Evolutionary conservation across 2,797 vertebrate genomes (phyloP).

Genomic region (Chiloscyllium punctatum): DNA sequence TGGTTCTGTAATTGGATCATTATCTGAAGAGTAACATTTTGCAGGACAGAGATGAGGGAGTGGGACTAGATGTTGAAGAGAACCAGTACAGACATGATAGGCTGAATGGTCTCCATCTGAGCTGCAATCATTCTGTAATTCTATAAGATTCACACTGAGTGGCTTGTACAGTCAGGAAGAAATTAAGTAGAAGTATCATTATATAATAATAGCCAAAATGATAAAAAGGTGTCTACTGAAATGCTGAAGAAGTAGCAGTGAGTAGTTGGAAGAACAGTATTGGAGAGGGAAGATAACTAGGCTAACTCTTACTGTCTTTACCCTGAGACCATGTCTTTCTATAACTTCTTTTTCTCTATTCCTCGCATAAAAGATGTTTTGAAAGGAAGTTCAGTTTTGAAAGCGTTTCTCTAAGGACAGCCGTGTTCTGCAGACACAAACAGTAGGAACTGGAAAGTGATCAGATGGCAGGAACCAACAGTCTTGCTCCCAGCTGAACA

Average conservation of each 20-base stretch:
- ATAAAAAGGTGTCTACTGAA: not conserved
- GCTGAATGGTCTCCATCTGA: too few species aligned
- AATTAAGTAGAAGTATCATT: not conserved
- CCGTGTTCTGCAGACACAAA: not conserved
- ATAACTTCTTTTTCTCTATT: not conserved
- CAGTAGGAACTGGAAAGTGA: not conserved
- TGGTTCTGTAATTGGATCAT: too few species aligned
- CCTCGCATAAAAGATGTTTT: not conserved
- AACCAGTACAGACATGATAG: too few species aligned
- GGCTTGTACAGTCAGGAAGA: not conserved
- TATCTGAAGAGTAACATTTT: too few species aligned
- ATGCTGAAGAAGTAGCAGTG: not conserved
- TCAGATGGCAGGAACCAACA: not conserved
- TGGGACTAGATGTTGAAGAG: too few species aligned
- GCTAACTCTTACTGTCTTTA: not conserved
- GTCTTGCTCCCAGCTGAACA: not conserved
- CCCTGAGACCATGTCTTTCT: not conserved
- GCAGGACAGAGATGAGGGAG: too few species aligned
- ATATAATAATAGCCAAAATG: not conserved
- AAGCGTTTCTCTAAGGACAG: not conserved
- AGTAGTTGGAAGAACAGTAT: not conserved
- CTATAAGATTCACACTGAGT: not conserved
- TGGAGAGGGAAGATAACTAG: not conserved
- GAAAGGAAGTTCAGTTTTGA: not conserved
- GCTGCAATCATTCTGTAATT: too few species aligned